A percentile compares a stretch with the other conserved stretches of the same genome.
These are phyloP conservation scores for Megatriorchis doriae DNA, from an alignment of 2,113 vertebrate genomes.

Conservation along the genomic window DNA sequence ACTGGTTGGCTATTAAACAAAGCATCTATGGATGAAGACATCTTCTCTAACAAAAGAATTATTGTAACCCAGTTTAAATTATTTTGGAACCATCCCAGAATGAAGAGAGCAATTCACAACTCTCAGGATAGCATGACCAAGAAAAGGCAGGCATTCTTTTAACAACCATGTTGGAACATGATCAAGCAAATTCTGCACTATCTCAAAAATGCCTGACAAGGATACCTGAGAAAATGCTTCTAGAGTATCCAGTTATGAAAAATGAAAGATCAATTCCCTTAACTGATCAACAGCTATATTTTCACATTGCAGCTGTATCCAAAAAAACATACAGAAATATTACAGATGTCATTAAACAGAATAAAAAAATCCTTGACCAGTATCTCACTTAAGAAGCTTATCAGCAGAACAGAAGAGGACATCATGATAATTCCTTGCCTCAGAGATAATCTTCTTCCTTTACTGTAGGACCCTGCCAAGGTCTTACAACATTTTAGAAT, in stretches of 20 bases:
- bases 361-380: not conserved
- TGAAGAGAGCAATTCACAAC: slow-evolving; percentile 6
- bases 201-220: slow-evolving; percentile 15
- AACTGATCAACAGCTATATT: not conserved
- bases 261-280: not conserved
- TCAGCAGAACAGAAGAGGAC: not conserved
- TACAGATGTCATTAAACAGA: not conserved
- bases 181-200: slow-evolving; percentile 35
- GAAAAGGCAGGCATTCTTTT: slow-evolving; percentile 42
- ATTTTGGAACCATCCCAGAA: slow-evolving; percentile 39
- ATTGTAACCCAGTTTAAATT: slow-evolving; percentile 34
- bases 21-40: not conserved
- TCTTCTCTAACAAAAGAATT: slow-evolving; percentile 52
- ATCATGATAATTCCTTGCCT: not conserved
- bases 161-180: slow-evolving; percentile 28
- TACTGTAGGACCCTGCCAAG: not conserved
- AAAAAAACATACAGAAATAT: not conserved
- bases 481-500: not conserved
- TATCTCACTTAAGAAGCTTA: not conserved
- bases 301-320: not conserved
- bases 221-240: slow-evolving; percentile 36
- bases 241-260: not conserved
- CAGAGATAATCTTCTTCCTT: not conserved
- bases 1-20: slow-evolving; percentile 24
- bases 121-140: not conserved